A percentile compares a stretch with the other conserved stretches of the same genome.
Evolutionary conservation across 2,113 vertebrate species (phyloP).

Genomic region (Elephas maximus): DNA sequence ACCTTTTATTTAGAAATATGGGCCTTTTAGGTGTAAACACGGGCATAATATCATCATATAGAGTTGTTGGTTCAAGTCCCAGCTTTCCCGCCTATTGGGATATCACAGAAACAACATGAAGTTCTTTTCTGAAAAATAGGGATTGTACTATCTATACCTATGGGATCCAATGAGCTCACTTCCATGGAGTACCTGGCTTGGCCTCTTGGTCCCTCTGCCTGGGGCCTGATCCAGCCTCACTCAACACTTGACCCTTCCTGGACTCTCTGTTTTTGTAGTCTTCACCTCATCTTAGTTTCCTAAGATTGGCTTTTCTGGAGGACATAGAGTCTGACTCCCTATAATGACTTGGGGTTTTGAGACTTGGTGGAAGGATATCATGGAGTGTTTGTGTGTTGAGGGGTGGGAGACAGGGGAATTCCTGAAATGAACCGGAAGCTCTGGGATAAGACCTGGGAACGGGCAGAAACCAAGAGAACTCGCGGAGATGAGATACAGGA

Average conservation of each 20-base stretch:
- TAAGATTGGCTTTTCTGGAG: background rate
- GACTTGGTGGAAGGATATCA: too few relatives aligned
- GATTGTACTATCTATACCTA: background rate
- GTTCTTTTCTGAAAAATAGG: too few relatives aligned
- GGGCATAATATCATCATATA: background rate
- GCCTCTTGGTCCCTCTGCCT: background rate
- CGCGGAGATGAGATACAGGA: fast-evolving
- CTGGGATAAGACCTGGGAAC: background rate
- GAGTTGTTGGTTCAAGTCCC: background rate
- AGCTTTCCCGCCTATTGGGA: background rate
- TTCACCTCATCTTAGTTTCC: background rate
- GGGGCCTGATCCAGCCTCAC: fast-evolving
- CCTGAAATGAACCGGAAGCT: background rate
- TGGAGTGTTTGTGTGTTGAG: background rate
- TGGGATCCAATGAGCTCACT: background rate
- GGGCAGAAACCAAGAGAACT: background rate
- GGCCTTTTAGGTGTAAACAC: background rate
- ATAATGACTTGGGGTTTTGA: background rate
- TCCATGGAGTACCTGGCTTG: background rate
- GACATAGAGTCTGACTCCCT: background rate
- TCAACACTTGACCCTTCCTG: background rate
- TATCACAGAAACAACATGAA: background rate
- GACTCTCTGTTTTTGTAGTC: background rate
- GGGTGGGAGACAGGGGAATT: background rate
- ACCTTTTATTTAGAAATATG: background rate